A percentile compares a stretch with the other conserved stretches of the same genome.
Evolutionary conservation across 2,888 invertebrate species (phyloP).

Genomic region (Amblyjoppa proteus): DNA sequence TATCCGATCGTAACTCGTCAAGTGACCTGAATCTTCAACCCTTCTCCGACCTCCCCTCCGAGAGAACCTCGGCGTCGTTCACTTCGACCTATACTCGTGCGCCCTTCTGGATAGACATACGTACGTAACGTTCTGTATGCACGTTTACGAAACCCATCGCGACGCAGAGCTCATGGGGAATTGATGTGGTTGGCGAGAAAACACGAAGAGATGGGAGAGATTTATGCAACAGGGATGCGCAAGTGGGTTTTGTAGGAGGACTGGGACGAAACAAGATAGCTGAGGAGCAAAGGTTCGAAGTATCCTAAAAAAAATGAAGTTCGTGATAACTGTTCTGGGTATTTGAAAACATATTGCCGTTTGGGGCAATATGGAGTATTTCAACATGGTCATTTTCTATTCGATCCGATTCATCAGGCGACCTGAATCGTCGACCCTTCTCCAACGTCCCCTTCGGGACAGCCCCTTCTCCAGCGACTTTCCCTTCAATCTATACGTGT

Average conservation of each 20-base stretch:
- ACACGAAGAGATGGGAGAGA: slow-evolving; percentile 7
- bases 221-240: slow-evolving; percentile 20
- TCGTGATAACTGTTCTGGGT: too few relatives aligned
- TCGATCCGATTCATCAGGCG: background rate
- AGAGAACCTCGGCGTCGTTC: slow-evolving; percentile 10
- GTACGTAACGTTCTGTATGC: background rate
- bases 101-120: background rate
- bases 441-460: background rate
- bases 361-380: too few relatives aligned
- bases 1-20: slow-evolving; percentile 36
- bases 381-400: too few relatives aligned
- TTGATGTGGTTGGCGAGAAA: slow-evolving; percentile 16
- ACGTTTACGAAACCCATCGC: slow-evolving; percentile 25
- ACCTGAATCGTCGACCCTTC: slow-evolving; percentile 29
- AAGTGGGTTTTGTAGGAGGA: background rate
- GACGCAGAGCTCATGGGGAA: slow-evolving; percentile 17
- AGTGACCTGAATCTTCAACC: slow-evolving; percentile 46
- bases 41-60: background rate
- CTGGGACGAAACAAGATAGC: too few relatives aligned
- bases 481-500: background rate
- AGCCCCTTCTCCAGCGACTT: background rate
- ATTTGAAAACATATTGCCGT: too few relatives aligned
- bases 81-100: background rate
- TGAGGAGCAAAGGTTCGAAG: too few relatives aligned
- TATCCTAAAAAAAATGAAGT: too few relatives aligned